Conservation (phyloP, 2,113 vertebrate genomes). For the Neogale vison region DNA sequence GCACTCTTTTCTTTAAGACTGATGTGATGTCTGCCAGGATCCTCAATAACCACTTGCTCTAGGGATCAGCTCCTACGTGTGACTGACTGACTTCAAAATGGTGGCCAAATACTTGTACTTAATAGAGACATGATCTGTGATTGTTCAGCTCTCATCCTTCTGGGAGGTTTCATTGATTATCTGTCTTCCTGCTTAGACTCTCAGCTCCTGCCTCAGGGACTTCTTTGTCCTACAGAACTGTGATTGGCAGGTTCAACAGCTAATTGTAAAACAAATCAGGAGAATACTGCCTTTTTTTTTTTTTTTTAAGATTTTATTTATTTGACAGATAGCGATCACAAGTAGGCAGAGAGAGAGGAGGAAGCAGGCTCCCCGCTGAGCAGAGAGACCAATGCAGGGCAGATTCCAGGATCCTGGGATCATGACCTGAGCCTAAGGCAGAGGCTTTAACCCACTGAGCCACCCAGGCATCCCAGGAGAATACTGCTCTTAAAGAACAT, state of each 20-base stretch:
- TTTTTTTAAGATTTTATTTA: too few species aligned
- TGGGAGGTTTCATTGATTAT: not conserved
- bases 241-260: not conserved
- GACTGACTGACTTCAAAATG: not conserved
- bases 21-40: not conserved
- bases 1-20: not conserved
- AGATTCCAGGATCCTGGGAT: too few species aligned
- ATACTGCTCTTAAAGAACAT: not conserved
- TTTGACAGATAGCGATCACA: too few species aligned
- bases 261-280: not conserved
- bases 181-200: not conserved
- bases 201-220: not conserved
- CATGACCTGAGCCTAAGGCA: too few species aligned
- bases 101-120: not conserved
- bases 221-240: not conserved
- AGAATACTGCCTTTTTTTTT: not conserved
- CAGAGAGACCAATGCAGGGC: too few species aligned
- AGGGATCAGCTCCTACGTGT: not conserved
- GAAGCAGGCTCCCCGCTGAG: too few species aligned
- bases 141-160: not conserved
- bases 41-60: not conserved
- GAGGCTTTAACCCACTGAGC: too few species aligned
- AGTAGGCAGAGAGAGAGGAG: too few species aligned
- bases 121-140: not conserved
- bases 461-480: not conserved